Conservation (phyloP, 2,113 vertebrate species). For the Urocitellus parryii region DNA sequence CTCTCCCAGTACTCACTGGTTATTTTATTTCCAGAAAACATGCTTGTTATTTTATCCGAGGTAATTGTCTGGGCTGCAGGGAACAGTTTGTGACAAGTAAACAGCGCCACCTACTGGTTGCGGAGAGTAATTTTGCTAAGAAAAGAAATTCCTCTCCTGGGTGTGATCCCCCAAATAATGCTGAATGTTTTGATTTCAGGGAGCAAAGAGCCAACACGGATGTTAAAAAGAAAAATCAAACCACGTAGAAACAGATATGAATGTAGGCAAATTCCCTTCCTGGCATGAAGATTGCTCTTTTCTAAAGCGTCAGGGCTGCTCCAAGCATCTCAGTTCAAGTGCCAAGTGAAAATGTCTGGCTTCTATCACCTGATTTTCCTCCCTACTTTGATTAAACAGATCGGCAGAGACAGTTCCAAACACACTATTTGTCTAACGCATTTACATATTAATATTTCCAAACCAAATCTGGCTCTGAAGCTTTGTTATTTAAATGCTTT, state of each 20-base stretch:
- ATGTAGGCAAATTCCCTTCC: slow-evolving; percentile 54
- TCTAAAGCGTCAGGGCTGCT: slow-evolving; percentile 72
- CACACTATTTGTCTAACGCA: background rate
- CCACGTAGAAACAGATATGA: background rate
- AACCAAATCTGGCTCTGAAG: background rate
- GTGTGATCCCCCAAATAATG: background rate
- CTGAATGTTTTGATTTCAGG: background rate
- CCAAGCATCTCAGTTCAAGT: background rate
- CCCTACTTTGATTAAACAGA: background rate
- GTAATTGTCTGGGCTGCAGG: slow-evolving; percentile 15
- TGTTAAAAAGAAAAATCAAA: slow-evolving; percentile 5
- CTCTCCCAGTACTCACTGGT: slow-evolving; percentile 73
- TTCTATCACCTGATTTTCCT: slow-evolving; percentile 49
- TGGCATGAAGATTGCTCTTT: slow-evolving; percentile 81
- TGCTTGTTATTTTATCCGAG: slow-evolving; percentile 57
- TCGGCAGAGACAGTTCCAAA: background rate
- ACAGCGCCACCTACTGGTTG: slow-evolving; percentile 68
- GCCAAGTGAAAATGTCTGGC: slow-evolving; percentile 28
- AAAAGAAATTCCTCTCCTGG: background rate
- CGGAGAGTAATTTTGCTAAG: background rate
- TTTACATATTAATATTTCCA: slow-evolving; percentile 27
- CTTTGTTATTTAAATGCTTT: background rate
- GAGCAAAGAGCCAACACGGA: background rate
- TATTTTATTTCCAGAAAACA: slow-evolving; percentile 78
- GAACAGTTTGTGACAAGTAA: slow-evolving; percentile 33